phyloP scores from a whole-genome alignment of 2,888 invertebrate species.

The Oscheius sp. region DNA sequence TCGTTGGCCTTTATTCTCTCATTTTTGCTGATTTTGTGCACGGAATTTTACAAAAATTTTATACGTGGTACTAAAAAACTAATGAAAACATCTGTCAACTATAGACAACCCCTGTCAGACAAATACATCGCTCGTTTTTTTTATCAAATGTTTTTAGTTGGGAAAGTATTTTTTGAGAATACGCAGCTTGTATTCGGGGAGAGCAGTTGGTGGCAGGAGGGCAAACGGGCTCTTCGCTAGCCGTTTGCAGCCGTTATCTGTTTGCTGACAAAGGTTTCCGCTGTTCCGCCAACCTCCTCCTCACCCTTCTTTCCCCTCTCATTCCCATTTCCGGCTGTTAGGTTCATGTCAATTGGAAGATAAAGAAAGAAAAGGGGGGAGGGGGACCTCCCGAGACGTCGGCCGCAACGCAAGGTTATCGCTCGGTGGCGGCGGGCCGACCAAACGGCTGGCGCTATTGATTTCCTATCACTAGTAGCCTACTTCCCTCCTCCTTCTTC shows the following conservation, averaged over 20 bases:
- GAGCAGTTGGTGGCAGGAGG: not conserved
- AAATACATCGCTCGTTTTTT: too few species aligned
- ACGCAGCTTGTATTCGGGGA: too few species aligned
- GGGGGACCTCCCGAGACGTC: slow-evolving; percentile 14
- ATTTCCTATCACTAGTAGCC: slow-evolving; percentile 29
- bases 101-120: too few species aligned
- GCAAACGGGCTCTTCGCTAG: not conserved
- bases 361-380: not conserved
- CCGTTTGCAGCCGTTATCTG: slow-evolving; percentile 25
- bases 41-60: too few species aligned
- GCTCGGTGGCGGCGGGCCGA: slow-evolving; percentile 10
- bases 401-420: slow-evolving; percentile 24
- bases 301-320: not conserved
- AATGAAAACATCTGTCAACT: too few species aligned
- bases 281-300: not conserved
- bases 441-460: slow-evolving; percentile 28
- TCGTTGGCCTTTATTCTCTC: too few species aligned
- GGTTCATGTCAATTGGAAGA: too few species aligned
- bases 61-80: too few species aligned
- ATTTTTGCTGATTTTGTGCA: too few species aligned
- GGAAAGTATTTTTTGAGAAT: too few species aligned
- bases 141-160: too few species aligned
- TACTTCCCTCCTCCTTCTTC: slow-evolving; percentile 17
- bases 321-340: not conserved
- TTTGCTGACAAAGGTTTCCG: slow-evolving; percentile 18